phyloP scores from a whole-genome alignment of 53 echinoderm and acorn worm genomes.

The Echinarachnius parma region DNA sequence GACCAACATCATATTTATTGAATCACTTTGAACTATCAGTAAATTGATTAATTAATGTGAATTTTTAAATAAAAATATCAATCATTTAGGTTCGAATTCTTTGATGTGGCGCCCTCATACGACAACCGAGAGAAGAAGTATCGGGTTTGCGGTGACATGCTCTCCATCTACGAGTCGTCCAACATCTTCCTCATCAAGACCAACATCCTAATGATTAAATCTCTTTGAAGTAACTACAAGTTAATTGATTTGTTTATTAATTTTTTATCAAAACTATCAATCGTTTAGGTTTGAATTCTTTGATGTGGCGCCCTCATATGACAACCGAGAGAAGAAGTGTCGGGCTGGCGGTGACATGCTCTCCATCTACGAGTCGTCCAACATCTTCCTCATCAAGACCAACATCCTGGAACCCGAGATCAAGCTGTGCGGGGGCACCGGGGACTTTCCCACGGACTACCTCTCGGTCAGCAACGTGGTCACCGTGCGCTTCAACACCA shows the following conservation, averaged over 20 bases:
- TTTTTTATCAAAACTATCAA: no score
- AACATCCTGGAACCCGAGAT: constrained; percentile 71
- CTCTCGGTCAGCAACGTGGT: constrained; percentile 77
- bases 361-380: constrained; percentile 75
- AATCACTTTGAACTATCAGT: no score
- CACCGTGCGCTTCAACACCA: constrained; percentile 76
- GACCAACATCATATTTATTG: no score
- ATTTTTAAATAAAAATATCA: no score
- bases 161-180: constrained; percentile 79
- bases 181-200: constrained; percentile 54
- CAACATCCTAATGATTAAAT: no score
- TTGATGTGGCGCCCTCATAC: constrained; percentile 72
- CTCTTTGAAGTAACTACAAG: no score
- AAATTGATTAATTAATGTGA: no score
- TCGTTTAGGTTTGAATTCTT: constrained; percentile 75
- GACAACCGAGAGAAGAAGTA: constrained; percentile 34
- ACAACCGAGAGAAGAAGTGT: constrained; percentile 28
- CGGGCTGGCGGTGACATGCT: constrained; percentile 48
- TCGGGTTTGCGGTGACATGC: constrained; percentile 39
- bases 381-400: constrained; percentile 52
- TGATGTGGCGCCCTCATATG: constrained; percentile 70
- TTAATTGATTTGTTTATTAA: no score
- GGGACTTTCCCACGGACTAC: constrained; percentile 84
- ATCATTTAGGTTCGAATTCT: constrained; percentile 88
- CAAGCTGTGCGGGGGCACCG: constrained; percentile 87